phyloP scores from a whole-genome alignment of 2,888 invertebrate species.

The Metallyticus violacea region DNA sequence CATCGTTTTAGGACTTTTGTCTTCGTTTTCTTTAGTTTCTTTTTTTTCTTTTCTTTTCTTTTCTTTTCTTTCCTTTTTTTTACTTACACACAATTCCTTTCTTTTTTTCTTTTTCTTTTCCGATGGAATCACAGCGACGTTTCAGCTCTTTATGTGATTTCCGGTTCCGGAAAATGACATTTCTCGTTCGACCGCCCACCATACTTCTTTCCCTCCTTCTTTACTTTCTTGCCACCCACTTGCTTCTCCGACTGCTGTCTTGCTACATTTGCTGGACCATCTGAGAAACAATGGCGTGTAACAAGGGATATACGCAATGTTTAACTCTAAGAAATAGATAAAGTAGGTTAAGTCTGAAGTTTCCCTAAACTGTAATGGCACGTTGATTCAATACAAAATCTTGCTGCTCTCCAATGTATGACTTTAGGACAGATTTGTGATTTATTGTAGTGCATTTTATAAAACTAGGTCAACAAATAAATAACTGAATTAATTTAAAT shows the following conservation, averaged over 20 bases:
- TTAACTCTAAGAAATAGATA: background rate
- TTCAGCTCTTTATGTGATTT: slow-evolving; percentile 23
- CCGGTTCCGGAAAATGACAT: slow-evolving; percentile 28
- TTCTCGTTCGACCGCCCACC: slow-evolving; percentile 14
- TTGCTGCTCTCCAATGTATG: no score
- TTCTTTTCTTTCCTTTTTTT: background rate
- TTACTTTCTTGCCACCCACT: background rate
- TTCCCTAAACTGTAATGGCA: no score
- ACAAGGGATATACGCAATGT: background rate
- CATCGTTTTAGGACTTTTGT: background rate
- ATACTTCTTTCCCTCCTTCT: background rate
- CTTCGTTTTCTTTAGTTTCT: background rate
- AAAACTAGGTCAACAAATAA: no score
- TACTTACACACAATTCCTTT: background rate
- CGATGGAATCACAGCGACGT: slow-evolving; percentile 19
- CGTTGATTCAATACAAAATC: no score
- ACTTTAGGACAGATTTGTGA: no score
- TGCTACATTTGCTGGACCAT: slow-evolving; percentile 1
- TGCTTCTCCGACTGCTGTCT: background rate
- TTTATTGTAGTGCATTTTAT: no score
- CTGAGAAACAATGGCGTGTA: background rate
- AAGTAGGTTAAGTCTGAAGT: no score
- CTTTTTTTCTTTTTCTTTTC: background rate
- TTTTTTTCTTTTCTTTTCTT: background rate
- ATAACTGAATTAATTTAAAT: no score